Conservation (phyloP, 2,113 vertebrate genomes). For the Struthio camelus region DNA sequence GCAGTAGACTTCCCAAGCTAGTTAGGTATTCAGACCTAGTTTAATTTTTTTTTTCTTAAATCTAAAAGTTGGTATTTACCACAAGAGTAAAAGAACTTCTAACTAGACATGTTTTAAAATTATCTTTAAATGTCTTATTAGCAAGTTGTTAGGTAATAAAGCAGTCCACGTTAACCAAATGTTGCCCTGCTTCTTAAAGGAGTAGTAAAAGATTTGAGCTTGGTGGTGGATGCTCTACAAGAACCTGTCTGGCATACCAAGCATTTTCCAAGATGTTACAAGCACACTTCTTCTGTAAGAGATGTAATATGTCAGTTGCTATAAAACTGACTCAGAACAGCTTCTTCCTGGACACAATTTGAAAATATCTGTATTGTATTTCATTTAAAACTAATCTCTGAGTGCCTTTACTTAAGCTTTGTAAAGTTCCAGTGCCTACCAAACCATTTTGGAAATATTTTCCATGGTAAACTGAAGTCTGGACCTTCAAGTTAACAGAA, state of each 20-base stretch:
- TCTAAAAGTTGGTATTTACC: rapidly evolving
- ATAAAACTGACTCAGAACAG: slow-evolving; percentile 44
- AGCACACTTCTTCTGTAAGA: not conserved
- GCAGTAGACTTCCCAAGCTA: rapidly evolving
- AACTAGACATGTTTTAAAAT: not conserved
- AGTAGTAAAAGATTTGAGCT: not conserved
- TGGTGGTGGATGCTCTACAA: slow-evolving; percentile 29
- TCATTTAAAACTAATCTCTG: slow-evolving; percentile 32
- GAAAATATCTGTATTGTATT: slow-evolving; percentile 2
- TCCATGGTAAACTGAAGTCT: not conserved
- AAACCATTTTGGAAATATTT: not conserved
- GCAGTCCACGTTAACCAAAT: not conserved
- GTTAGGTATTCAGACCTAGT: not conserved
- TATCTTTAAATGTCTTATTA: not conserved
- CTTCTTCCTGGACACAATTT: slow-evolving; percentile 13
- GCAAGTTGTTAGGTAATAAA: not conserved
- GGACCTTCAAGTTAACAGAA: not conserved
- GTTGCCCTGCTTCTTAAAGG: not conserved
- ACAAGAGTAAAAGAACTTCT: not conserved
- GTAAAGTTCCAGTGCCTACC: not conserved
- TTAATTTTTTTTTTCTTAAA: not conserved
- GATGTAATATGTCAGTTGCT: slow-evolving; percentile 37
- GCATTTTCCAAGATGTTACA: slow-evolving; percentile 21
- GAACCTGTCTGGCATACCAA: not conserved
- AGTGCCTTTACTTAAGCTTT: slow-evolving; percentile 14